Evolutionary conservation across 2,113 vertebrate species (phyloP), one percentile per base, ranked within the genome.

Genomic region (Octodon degus): DNA sequence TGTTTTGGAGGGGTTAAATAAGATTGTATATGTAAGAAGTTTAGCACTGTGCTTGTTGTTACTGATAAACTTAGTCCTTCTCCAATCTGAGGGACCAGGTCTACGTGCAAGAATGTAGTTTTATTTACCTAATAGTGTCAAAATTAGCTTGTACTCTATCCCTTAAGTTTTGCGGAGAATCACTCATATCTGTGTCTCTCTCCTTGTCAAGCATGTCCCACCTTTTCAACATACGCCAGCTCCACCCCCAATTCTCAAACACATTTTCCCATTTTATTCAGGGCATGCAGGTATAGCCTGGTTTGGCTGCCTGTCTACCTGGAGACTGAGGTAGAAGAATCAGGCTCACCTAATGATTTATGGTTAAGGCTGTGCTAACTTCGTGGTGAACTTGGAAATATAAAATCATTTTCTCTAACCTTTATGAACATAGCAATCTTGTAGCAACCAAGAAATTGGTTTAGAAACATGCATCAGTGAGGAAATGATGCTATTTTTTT

Each of bases 401-500:
- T 91, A 19, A 89, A 94, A 72, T 83, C n/a, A 2, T 76, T 72
- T 96, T 90, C 70, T 94, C 5, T 60, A 80, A 70, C 34, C 43
- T n/a, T 40, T 94, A 70, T 93, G 81, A 37, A 50, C 86, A 58
- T 7, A 76, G 43, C 34, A 77, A 43, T 43, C 53, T 91, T 76
- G 27, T 62, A 90, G 60, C 58, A 70, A 70, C 86, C 55, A 93
- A 90, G 60, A 95, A 67, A 94, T 86, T 92, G 77, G 53, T 76
- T 86, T 47, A 74, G 60, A 43, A 65, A 79, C 83, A 40, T 55
- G 11, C 58, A 50, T 72, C 89, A 68, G 25, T 81, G 25, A 97
- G 83, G 84, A 94, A 91, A 96, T 76, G 55, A 34, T 93, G 55
- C 62, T 70, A 1, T 95, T 92, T 91, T 82, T 82, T 91, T 93